Evolutionary conservation across 2,888 invertebrate genomes (phyloP).

Genomic region (Cheilosia grossa): DNA sequence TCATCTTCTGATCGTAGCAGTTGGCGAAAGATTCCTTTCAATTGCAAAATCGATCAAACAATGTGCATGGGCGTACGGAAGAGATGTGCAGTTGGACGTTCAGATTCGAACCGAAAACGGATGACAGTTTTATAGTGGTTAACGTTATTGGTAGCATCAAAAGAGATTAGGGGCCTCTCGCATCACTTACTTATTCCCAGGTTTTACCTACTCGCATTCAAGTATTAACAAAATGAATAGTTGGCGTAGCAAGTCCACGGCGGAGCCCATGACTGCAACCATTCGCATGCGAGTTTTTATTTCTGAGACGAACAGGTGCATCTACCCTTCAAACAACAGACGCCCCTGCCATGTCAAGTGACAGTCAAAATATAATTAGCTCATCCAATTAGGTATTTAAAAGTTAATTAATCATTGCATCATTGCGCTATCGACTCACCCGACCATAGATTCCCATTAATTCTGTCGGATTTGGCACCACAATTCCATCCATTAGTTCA

Average conservation of each 20-base stretch:
- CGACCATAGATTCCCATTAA: slow-evolving; percentile 94
- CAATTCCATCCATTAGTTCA: slow-evolving; percentile 87
- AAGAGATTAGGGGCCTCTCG: too few species aligned
- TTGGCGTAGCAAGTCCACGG: too few species aligned
- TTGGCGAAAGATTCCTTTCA: slow-evolving; percentile 2
- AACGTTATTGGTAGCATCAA: too few species aligned
- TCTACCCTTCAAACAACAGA: neutral
- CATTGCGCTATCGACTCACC: slow-evolving; percentile 84
- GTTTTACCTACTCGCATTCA: too few species aligned
- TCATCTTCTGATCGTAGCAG: neutral
- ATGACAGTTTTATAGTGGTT: too few species aligned
- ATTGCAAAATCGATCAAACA: slow-evolving; percentile 8
- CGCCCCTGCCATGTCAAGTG: neutral
- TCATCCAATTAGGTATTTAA: slow-evolving; percentile 20
- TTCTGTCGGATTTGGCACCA: slow-evolving; percentile 90
- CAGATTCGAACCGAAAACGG: too few species aligned
- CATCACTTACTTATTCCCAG: too few species aligned
- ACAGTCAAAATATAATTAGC: neutral
- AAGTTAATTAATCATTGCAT: slow-evolving; percentile 14
- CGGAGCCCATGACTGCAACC: too few species aligned
- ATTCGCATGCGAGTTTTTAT: neutral
- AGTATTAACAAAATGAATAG: too few species aligned
- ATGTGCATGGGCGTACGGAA: neutral
- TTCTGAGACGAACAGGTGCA: neutral
- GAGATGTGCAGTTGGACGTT: neutral